Conservation (phyloP, 2,797 vertebrate genomes). For the Philypnodon macrostomus region DNA sequence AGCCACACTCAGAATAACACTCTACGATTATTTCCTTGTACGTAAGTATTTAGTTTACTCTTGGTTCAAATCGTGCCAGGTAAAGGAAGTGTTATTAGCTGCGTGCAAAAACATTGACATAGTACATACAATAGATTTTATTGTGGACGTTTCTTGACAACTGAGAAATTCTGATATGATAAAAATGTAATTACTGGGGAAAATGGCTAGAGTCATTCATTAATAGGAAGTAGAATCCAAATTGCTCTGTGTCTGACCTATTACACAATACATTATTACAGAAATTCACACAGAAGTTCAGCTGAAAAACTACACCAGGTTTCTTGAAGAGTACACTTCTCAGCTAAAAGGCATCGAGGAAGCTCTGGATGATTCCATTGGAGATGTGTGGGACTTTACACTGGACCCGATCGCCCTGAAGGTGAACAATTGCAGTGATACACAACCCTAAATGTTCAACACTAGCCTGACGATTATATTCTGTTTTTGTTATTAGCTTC, state of each 20-base stretch:
- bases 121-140: no score
- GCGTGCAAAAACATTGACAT: no score
- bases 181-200: no score
- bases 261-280: constrained; percentile 41
- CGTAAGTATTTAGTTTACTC: not conserved
- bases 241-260: no score
- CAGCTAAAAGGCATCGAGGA: constrained; percentile 94
- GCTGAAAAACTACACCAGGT: constrained; percentile 93
- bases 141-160: no score
- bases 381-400: constrained; percentile 98
- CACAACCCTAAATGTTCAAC: not conserved
- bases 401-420: constrained; percentile 93
- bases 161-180: no score
- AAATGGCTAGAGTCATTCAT: no score
- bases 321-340: constrained; percentile 92
- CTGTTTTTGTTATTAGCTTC: constrained; percentile 78
- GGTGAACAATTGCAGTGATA: constrained; percentile 61
- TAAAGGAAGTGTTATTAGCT: no score
- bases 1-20: not conserved
- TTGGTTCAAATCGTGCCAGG: no score
- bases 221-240: no score
- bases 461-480: not conserved
- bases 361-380: constrained; percentile 92
- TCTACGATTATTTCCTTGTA: not conserved
- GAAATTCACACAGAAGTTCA: constrained; percentile 99